Evolutionary conservation across 2,113 vertebrate genomes (phyloP).

Genomic region (Protobothrops flavoviridis): DNA sequence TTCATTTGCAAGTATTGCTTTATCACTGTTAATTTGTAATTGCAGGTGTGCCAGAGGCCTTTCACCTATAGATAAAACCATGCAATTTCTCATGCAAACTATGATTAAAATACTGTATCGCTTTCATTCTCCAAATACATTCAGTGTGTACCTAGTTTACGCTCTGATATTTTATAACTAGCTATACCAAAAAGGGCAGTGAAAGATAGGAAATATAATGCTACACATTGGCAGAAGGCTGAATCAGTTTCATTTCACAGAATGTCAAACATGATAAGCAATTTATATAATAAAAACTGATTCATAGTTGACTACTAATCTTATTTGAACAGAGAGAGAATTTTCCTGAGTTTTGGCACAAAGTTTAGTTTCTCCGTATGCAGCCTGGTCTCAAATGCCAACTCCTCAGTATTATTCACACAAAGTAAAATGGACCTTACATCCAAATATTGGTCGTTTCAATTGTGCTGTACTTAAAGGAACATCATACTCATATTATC

Average conservation of each 20-base stretch:
- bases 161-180: not conserved
- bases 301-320: not conserved
- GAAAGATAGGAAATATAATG: not conserved
- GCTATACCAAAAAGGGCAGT: not conserved
- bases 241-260: not conserved
- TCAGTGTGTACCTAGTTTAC: not conserved
- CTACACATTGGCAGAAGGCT: not conserved
- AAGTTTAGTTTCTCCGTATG: not conserved
- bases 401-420: not conserved
- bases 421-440: not conserved
- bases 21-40: conserved; percentile 9
- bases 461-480: not conserved
- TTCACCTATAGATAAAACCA: conserved; percentile 1
- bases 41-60: conserved; percentile 10
- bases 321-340: not conserved
- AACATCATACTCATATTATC: not conserved
- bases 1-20: not conserved
- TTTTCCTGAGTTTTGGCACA: not conserved
- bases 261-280: not conserved
- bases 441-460: not conserved
- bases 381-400: not conserved
- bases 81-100: conserved; percentile 14
- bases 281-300: conserved; percentile 2
- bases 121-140: not conserved
- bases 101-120: not conserved